Conservation (phyloP, 2,888 invertebrate species). For the Ephialtes manifestator region DNA sequence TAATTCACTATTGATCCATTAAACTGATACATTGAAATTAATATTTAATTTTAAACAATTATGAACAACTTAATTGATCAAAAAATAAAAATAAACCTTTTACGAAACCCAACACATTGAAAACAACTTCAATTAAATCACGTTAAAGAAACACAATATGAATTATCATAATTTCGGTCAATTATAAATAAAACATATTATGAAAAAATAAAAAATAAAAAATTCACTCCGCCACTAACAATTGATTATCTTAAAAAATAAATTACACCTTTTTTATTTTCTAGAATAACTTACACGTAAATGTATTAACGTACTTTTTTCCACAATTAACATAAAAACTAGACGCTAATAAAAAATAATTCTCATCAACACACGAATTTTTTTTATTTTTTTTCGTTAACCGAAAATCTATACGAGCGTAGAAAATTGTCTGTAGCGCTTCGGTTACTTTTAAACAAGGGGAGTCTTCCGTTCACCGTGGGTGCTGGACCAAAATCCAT, state of each 20-base stretch:
- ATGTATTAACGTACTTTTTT: background rate
- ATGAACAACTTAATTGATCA: too few species aligned
- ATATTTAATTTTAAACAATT: too few species aligned
- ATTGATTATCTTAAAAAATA: background rate
- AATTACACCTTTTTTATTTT: background rate
- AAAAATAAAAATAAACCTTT: too few species aligned
- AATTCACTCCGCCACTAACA: too few species aligned
- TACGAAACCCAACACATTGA: too few species aligned
- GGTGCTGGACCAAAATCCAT: constrained; percentile 49
- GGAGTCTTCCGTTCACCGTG: constrained; percentile 17
- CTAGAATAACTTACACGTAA: background rate
- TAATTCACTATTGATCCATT: too few species aligned
- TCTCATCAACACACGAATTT: constrained; percentile 46
- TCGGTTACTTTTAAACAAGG: constrained; percentile 54
- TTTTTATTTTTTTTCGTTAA: constrained; percentile 29
- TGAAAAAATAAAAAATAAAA: too few species aligned
- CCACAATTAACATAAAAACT: background rate
- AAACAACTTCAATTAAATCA: too few species aligned
- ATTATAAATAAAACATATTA: too few species aligned
- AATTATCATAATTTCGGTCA: too few species aligned
- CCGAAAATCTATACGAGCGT: constrained; percentile 46
- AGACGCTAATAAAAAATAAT: constrained; percentile 31
- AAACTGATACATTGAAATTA: too few species aligned
- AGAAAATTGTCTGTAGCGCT: constrained; percentile 47
- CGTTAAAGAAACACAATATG: too few species aligned